Evolutionary conservation across 2,113 vertebrate species (phyloP), one percentile per base, ranked within the genome.

Genomic region (Jacana jacana): DNA sequence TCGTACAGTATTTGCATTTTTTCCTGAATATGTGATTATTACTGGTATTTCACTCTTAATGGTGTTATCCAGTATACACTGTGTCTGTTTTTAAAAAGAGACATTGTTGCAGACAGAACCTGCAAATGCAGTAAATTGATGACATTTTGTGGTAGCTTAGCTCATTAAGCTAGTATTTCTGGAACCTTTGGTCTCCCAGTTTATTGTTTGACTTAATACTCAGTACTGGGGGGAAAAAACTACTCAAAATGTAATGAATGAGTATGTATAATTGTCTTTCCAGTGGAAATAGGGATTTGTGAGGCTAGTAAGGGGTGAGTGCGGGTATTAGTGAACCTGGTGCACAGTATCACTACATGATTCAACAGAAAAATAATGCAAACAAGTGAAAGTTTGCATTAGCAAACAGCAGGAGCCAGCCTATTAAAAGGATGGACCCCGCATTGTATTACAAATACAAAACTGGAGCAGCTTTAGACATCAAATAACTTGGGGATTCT

Each of bases 101-200:
- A 64, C 69, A 48, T 58, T 88, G 89, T 78, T 88, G 63, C 78
- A 33, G 57, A 39, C 33, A 63, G 48, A 78, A 57, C 64, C 66
- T 82, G 33, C 39, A 91, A 85, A 73, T 68, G 76, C 55, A 85
- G 49, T 70, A 79, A 86, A 77, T 61, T 63, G 37, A 58, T 86
- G 70, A 46, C 17, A 46, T 79, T 88, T 81, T 79, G 10, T 77
- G 73, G 77, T 92, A 70, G 64, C 57, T 76, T 76, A 69, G 51
- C 52, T 89, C 72, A 88, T 88, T 92, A 92, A 83, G 83, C 44
- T 75, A 55, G 22, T 60, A 55, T 82, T 89, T 83, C 58, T 92
- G 72, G 78, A 91, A 77, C 48, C 75, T 86, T 88, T 15, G 10
- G 15, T 61, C 35, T 91, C 68, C 35, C 22, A 61, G 20, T 71